Conservation (phyloP, 2,113 vertebrate species). For the Dryoscopus gambensis region DNA sequence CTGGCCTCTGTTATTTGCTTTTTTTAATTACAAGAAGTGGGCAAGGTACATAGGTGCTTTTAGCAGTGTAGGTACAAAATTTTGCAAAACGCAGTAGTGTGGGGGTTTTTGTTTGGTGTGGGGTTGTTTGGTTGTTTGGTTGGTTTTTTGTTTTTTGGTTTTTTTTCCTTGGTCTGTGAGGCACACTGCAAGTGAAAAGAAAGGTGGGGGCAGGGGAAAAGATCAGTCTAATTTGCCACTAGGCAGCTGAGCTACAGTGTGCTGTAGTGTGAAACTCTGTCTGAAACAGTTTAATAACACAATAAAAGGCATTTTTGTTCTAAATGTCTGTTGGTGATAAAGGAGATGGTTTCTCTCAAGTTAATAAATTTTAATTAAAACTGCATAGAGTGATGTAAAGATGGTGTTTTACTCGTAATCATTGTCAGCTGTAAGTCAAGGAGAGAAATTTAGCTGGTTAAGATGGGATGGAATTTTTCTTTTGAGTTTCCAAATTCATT, state of each 20-base stretch:
- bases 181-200: not conserved
- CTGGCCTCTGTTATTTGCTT: not conserved
- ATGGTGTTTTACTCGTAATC: slow-evolving; percentile 17
- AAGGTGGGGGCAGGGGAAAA: not conserved
- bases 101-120: not conserved
- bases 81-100: slow-evolving; percentile 13
- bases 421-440: slow-evolving; percentile 48
- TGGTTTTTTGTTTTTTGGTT: not conserved
- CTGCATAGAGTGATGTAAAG: slow-evolving; percentile 24
- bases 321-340: slow-evolving; percentile 34
- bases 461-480: not conserved
- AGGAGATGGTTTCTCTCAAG: slow-evolving; percentile 42
- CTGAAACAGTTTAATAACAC: slow-evolving; percentile 52
- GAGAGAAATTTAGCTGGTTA: slow-evolving; percentile 39
- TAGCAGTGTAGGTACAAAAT: not conserved
- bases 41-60: not conserved
- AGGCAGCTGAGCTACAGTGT: slow-evolving; percentile 4
- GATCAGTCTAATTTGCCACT: slow-evolving; percentile 55
- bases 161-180: slow-evolving; percentile 16
- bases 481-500: slow-evolving; percentile 49
- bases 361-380: slow-evolving; percentile 72
- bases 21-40: not conserved
- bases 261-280: not conserved
- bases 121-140: not conserved
- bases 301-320: slow-evolving; percentile 49